Conservation (phyloP, 2,113 vertebrate genomes). For the Colius striatus region DNA sequence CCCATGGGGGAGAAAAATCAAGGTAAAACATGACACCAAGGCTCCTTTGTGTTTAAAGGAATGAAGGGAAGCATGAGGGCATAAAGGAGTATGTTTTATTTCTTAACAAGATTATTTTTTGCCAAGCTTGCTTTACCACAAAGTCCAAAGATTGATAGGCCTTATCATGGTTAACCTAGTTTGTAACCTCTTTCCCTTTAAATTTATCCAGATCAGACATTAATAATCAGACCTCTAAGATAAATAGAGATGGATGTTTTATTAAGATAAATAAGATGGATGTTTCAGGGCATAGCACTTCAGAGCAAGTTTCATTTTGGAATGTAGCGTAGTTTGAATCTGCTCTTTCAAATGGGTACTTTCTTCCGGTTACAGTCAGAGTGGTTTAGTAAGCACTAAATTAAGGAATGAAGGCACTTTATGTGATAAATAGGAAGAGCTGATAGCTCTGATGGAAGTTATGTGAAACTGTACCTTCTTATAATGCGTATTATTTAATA, state of each 20-base stretch:
- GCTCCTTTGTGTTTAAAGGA: not conserved
- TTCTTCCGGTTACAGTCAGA: not conserved
- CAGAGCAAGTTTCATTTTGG: constrained; percentile 1
- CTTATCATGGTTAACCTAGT: constrained; percentile 58
- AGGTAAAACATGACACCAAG: not conserved
- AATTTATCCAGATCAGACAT: constrained; percentile 50
- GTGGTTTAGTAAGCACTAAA: not conserved
- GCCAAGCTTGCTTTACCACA: not conserved
- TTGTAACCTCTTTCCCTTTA: constrained; percentile 52
- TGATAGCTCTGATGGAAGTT: not conserved
- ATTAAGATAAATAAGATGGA: constrained; percentile 64
- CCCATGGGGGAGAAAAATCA: not conserved
- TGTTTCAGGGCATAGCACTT: not conserved
- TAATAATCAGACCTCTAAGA: constrained; percentile 45
- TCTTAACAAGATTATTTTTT: constrained; percentile 49
- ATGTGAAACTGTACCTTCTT: not conserved
- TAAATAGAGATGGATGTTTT: constrained; percentile 53
- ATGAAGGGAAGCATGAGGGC: not conserved
- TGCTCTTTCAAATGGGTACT: not conserved
- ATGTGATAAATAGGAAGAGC: not conserved
- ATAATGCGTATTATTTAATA: not conserved
- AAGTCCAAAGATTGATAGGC: constrained; percentile 40
- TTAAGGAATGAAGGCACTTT: not conserved
- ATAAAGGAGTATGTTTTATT: constrained; percentile 12
- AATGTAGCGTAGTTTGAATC: not conserved